Base-by-base conservation (phyloP, 1,140 invertebrate species). In the Drosophila nasuta region DNA sequence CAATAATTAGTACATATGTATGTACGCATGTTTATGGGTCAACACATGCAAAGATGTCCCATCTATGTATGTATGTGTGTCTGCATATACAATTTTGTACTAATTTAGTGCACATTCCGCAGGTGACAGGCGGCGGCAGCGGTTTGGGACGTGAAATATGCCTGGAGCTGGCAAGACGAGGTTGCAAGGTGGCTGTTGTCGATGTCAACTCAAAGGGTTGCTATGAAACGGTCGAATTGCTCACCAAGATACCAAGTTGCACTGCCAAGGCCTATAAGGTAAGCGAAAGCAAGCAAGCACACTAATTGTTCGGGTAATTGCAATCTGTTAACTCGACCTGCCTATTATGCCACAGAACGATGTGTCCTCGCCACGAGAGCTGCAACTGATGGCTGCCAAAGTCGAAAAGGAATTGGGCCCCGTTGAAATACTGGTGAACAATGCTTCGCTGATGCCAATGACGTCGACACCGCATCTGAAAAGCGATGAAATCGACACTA, bases 131-230 rank as follows among this genome's bases (percentile, higher is more conserved):
- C 46, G 91, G 82, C 25, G 91, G 91, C 56, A 92, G 88, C 63
- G 92, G 92, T 57, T 79, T 93, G 63, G 92, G 92, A 10, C 88
- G 89, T 11, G 91, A 92, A 72, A 92, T 93, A 17, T 82, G 81
- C 20, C 49, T 92, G 51, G 79, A 90, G 33, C 67, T 93, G 69
- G 92, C 91, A 0, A 67, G 75, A 10, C 68, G 82, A 5, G 92
- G 92, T 28, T 92, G 92, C 63, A 93, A 93, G 57, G 45, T 93
- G 49, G 92, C 92, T 1, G 80, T 92, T 1, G 89, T 91, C 1
- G 92, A 93, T 82, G 85, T 92, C 25, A 88, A 93, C 66, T 92
- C 87, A 2, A 85, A 91, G 59, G 91, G 87, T 11, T 92, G 91
- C 58, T 83, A 91, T 43, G 81, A 92, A 71, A 91, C 92, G 2